These are phyloP conservation scores for Octopus sinensis DNA, from an alignment of 1,140 invertebrate genomes.

Conservation along the genomic window DNA sequence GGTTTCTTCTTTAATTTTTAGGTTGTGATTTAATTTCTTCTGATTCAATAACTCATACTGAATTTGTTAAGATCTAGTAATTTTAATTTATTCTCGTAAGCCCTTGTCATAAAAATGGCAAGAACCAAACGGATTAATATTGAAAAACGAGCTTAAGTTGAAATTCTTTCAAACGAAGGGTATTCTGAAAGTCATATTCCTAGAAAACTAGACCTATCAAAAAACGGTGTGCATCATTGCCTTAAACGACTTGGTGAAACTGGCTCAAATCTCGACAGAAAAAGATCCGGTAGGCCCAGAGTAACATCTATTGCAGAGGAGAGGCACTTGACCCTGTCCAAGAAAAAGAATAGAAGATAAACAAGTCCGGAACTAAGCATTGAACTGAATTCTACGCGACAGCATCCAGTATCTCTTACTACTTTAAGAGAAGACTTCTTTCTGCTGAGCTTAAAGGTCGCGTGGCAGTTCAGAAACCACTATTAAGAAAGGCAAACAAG, in stretches of 20 bases:
- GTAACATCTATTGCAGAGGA: neutral
- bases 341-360: neutral
- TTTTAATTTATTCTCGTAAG: no score
- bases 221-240: neutral
- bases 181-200: neutral
- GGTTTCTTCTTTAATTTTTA: no score
- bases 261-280: neutral
- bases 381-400: neutral
- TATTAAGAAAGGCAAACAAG: no score
- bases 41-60: no score
- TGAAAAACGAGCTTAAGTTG: neutral
- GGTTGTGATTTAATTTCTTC: no score
- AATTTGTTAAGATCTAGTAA: no score
- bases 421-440: neutral
- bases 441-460: no score
- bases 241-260: neutral
- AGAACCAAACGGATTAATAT: neutral
- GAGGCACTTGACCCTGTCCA: neutral
- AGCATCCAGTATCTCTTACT: neutral
- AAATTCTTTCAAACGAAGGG: neutral
- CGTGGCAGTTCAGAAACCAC: no score
- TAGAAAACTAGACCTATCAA: neutral
- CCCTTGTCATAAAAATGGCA: no score
- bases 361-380: neutral
- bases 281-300: neutral